Evolutionary conservation across 2,888 invertebrate genomes (phyloP).

Genomic region (Scelioninae gen. 1): DNA sequence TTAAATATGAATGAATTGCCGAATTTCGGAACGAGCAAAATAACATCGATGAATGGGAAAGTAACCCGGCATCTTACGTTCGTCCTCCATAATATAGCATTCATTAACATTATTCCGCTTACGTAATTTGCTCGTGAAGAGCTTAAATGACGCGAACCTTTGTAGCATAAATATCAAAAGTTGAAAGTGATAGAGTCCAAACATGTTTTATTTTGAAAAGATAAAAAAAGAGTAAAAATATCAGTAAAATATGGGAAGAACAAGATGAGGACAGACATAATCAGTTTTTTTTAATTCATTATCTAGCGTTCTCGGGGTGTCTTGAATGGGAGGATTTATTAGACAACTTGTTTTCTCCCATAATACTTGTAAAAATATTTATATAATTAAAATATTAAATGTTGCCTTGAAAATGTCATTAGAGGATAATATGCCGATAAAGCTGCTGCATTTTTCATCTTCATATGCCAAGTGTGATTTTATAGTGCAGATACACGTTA

Average conservation of each 20-base stretch:
- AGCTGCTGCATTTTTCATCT: slow-evolving; percentile 20
- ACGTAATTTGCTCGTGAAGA: slow-evolving; percentile 65
- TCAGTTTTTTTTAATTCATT: slow-evolving; percentile 57
- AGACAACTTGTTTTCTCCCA: slow-evolving; percentile 50
- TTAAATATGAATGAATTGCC: slow-evolving; percentile 50
- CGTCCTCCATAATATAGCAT: slow-evolving; percentile 65
- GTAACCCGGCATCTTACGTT: slow-evolving; percentile 52
- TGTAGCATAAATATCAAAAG: slow-evolving; percentile 70
- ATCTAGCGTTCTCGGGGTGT: not conserved
- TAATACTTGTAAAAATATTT: slow-evolving; percentile 57
- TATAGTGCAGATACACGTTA: slow-evolving; percentile 6
- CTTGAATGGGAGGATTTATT: slow-evolving; percentile 50
- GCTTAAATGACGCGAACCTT: slow-evolving; percentile 67
- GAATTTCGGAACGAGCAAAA: slow-evolving; percentile 31
- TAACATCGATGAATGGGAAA: slow-evolving; percentile 63
- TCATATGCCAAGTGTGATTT: slow-evolving; percentile 35
- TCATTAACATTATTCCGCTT: slow-evolving; percentile 71
- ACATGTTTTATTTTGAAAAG: slow-evolving; percentile 52
- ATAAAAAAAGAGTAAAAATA: slow-evolving; percentile 20
- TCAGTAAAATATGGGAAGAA: slow-evolving; percentile 4
- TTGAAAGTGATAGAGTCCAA: slow-evolving; percentile 67
- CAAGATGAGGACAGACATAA: not conserved
- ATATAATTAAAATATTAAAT: slow-evolving; percentile 59
- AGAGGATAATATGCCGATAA: slow-evolving; percentile 44
- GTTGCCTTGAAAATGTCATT: slow-evolving; percentile 60